Evolutionary conservation across 2,113 vertebrate species (phyloP).

Genomic region (Platichthys flesus): DNA sequence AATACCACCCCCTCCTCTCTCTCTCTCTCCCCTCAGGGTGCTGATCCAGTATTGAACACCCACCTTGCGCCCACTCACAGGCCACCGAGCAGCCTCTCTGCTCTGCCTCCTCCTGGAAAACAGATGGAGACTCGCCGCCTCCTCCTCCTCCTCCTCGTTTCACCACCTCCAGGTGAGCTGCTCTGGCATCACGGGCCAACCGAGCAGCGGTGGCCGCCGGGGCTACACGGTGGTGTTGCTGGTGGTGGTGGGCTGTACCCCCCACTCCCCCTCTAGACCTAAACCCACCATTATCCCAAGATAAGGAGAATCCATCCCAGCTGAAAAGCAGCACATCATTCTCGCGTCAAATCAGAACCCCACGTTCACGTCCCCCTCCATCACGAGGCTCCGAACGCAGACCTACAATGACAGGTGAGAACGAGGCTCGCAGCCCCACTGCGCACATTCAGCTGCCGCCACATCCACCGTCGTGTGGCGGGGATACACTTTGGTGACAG

Average conservation of each 20-base stretch:
- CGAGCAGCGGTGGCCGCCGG: constrained; percentile 34
- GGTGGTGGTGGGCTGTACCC: background rate
- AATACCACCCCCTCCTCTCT: constrained; percentile 13
- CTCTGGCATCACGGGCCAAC: constrained; percentile 48
- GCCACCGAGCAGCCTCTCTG: constrained; percentile 47
- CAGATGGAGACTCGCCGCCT: constrained; percentile 48
- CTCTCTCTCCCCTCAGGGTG: constrained; percentile 24
- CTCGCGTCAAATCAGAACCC: constrained; percentile 42
- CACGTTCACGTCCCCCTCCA: constrained; percentile 7
- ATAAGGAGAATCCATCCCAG: background rate
- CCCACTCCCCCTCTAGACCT: background rate
- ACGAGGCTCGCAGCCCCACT: constrained; percentile 17
- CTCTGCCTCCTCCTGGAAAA: constrained; percentile 60
- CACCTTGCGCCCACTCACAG: constrained; percentile 68
- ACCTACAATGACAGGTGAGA: constrained; percentile 42
- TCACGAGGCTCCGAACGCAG: constrained; percentile 42
- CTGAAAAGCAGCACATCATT: constrained; percentile 17
- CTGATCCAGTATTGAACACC: constrained; percentile 58
- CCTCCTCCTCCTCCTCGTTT: background rate
- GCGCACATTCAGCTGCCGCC: constrained; percentile 26
- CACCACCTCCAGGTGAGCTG: constrained; percentile 60
- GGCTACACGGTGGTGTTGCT: constrained; percentile 19
- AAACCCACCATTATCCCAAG: constrained; percentile 8
- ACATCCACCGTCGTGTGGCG: background rate
- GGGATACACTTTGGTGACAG: background rate